phyloP scores from a whole-genome alignment of 2,113 vertebrate species.

The Mixornis gularis region DNA sequence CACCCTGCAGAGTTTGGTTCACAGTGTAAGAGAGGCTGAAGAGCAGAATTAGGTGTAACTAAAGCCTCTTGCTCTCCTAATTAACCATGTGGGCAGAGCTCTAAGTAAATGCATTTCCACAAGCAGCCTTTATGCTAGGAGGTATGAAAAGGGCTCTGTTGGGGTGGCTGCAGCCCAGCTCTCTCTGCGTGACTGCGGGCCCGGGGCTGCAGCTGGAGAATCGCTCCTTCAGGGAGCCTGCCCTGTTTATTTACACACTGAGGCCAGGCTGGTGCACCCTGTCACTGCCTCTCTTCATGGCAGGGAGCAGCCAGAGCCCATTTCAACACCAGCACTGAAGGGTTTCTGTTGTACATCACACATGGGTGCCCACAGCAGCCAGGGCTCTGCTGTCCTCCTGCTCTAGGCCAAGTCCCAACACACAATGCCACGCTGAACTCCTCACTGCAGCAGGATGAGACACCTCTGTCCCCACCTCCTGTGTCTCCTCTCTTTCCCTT shows the following conservation, averaged over 20 bases:
- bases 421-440: fast-evolving
- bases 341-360: neutral
- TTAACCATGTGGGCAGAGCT: conserved; percentile 18
- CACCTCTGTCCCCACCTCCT: neutral
- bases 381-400: neutral
- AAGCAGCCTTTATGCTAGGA: conserved; percentile 35
- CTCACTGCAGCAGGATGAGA: neutral
- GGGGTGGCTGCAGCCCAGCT: neutral
- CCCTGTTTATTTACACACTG: conserved; percentile 42
- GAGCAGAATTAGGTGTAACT: conserved; percentile 16
- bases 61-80: conserved; percentile 17
- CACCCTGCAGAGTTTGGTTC: neutral
- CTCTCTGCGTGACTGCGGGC: neutral
- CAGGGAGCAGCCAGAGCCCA: neutral
- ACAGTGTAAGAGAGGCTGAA: neutral
- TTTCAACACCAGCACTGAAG: neutral
- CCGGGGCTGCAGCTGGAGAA: neutral
- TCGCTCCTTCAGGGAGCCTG: neutral
- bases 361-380: neutral
- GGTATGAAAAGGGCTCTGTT: conserved; percentile 53
- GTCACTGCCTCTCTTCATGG: conserved; percentile 23
- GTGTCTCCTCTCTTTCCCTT: neutral
- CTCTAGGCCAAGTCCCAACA: fast-evolving
- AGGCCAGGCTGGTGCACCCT: neutral
- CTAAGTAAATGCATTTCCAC: neutral